Evolutionary conservation across 2,888 invertebrate genomes (phyloP).

Genomic region (Microdon myrmicae): DNA sequence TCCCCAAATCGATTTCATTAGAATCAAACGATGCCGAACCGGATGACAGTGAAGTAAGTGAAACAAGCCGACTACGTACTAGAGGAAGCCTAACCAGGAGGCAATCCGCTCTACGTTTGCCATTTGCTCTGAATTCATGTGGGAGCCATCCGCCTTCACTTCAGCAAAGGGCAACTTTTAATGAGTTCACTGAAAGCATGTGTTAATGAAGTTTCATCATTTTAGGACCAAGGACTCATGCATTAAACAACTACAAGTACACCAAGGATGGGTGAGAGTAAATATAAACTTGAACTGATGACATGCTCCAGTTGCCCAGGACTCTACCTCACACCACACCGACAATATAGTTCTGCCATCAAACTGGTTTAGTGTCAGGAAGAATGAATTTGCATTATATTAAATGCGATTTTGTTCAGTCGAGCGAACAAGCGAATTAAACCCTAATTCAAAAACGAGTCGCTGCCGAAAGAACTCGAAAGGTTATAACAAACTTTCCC

Average conservation of each 20-base stretch:
- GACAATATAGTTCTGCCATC: conserved; percentile 15
- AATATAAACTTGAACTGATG: conserved; percentile 52
- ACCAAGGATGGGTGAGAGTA: conserved; percentile 38
- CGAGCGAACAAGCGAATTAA: conserved; percentile 23
- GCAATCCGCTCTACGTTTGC: background rate
- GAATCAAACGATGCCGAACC: background rate
- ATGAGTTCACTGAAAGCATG: conserved; percentile 52
- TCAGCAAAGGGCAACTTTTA: conserved; percentile 44
- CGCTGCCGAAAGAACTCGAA: background rate
- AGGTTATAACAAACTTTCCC: background rate
- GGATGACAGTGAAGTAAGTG: background rate
- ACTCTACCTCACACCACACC: conserved; percentile 15
- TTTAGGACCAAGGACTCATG: conserved; percentile 39
- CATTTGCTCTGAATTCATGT: background rate
- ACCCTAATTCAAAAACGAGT: conserved; percentile 27
- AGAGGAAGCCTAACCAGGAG: background rate
- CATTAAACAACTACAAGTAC: conserved; percentile 34
- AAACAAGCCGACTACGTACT: background rate
- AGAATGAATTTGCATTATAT: conserved; percentile 41
- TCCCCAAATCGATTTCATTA: background rate
- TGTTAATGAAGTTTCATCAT: conserved; percentile 51
- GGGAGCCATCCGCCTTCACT: conserved; percentile 2
- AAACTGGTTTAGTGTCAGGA: conserved; percentile 40
- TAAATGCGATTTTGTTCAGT: conserved; percentile 32
- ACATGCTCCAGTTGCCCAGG: conserved; percentile 46